These are phyloP conservation scores for Eira barbara DNA, from an alignment of 2,113 vertebrate species.

Conservation along the genomic window DNA sequence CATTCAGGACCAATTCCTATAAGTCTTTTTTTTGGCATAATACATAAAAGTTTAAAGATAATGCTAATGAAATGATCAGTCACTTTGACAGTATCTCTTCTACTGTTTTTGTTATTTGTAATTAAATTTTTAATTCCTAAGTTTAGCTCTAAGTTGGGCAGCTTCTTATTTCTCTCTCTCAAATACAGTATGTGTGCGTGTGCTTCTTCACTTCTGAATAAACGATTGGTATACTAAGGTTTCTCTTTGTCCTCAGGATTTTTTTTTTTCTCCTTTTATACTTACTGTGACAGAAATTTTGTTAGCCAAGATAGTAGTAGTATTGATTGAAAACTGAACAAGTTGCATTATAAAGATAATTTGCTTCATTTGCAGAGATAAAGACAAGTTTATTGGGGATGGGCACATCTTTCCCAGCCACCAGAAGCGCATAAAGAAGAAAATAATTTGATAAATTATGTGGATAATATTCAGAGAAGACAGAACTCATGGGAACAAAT, in stretches of 20 bases:
- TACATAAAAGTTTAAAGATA: background rate
- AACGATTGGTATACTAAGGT: background rate
- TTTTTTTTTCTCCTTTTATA: background rate
- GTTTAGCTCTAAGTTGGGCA: background rate
- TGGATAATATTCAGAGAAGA: background rate
- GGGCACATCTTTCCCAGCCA: slow-evolving; percentile 71
- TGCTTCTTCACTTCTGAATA: background rate
- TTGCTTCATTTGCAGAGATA: slow-evolving; percentile 45
- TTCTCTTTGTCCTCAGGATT: background rate
- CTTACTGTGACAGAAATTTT: slow-evolving; percentile 75
- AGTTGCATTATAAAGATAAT: slow-evolving; percentile 53
- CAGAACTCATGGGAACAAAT: background rate
- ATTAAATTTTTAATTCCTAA: background rate
- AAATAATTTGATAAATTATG: background rate
- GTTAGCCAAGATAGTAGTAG: slow-evolving; percentile 47
- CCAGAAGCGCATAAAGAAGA: slow-evolving; percentile 73
- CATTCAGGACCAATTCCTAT: background rate
- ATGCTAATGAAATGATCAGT: background rate
- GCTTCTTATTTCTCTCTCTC: background rate
- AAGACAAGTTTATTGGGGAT: slow-evolving; percentile 71
- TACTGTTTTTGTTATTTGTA: background rate
- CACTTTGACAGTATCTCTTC: background rate
- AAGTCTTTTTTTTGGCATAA: background rate
- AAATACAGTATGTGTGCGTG: background rate
- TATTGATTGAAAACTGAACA: slow-evolving; percentile 76